Percentiles rank a stretch among this genome's conserved stretches.
phyloP scores from a whole-genome alignment of 2,113 vertebrate species.

The Ciconia stormi region DNA sequence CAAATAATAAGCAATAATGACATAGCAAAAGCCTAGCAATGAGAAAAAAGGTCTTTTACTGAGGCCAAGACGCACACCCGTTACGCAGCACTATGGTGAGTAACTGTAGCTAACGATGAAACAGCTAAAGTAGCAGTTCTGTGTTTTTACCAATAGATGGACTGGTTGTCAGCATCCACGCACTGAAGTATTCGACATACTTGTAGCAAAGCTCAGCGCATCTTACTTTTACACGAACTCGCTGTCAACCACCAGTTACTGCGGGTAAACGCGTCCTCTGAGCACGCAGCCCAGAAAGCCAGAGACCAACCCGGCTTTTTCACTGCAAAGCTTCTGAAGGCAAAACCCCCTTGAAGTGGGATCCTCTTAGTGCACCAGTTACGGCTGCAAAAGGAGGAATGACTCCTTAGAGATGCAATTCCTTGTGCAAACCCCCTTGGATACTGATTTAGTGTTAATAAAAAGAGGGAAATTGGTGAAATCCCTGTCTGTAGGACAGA shows the following conservation, averaged over 20 bases:
- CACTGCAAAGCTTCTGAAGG: not conserved
- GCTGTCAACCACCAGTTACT: not conserved
- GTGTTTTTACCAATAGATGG: conserved; percentile 12
- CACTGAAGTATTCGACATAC: not conserved
- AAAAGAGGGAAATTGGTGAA: not conserved
- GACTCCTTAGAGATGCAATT: not conserved
- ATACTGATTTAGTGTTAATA: not conserved
- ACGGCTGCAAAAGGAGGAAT: not conserved
- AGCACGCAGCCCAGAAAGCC: not conserved
- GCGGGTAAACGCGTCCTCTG: accelerated
- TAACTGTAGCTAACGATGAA: not conserved
- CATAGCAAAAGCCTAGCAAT: not conserved
- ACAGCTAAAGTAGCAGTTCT: not conserved
- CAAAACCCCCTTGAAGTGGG: not conserved
- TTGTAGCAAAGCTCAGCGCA: not conserved
- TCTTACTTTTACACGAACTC: not conserved
- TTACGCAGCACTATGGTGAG: not conserved
- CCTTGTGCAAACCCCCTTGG: not conserved
- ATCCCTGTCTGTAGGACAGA: not conserved
- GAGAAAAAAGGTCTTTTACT: not conserved
- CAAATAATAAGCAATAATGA: not conserved
- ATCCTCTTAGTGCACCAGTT: not conserved
- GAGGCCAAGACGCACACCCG: not conserved
- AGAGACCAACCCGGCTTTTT: not conserved
- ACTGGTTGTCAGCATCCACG: not conserved